Evolutionary conservation across 2,888 invertebrate genomes (phyloP), one percentile per base, ranked within the genome.

Genomic region (Epinotia bilunana): DNA sequence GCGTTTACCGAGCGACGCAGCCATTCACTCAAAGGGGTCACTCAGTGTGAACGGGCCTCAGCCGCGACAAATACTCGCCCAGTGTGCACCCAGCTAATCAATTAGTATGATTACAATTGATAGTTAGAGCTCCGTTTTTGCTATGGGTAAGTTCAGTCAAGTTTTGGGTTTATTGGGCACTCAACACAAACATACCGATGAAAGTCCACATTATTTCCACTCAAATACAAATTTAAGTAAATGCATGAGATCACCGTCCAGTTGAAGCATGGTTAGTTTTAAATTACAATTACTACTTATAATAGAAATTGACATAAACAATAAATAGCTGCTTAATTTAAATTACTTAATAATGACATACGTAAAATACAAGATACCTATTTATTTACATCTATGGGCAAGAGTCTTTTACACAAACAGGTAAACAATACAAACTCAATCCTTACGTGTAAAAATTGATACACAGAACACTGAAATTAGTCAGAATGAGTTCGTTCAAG

Each of bases 401-500:
- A 78, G 78, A 74, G 62, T 75, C 62, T 46, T 74, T 74, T 75
- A 75, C 64, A 75, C 63, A 77, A 77, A 72, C 65, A 69, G 73
- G 63, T 61, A 73, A 74, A 73, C 82, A 81, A 79, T 82, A 82
- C 80, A 81, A 71, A 74, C 65, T 65, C 70, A 75, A 65, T 71
- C 55, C 71, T 71, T 71, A 75, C 39, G 61, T 55, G 55, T 67
- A 65, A 71, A 64, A 62, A 69, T 61, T 43, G 61, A 69, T 65
- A 70, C 62, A 72, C 65, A 49, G 76, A 65, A 76, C 79, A 79
- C 79, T 79, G 73, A 73, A 75, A 80, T 88, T 85, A 93, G 79
- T 93, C 92, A 79, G 86, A 83, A 81, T 90, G 88, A 86, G 88
- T 91, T 88, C 93, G 90, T 88, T 94, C 94, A 77, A 94, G 84